phyloP scores from a whole-genome alignment of 35 echinoderm and acorn worm genomes.

The Stichopus chloronotus region DNA sequence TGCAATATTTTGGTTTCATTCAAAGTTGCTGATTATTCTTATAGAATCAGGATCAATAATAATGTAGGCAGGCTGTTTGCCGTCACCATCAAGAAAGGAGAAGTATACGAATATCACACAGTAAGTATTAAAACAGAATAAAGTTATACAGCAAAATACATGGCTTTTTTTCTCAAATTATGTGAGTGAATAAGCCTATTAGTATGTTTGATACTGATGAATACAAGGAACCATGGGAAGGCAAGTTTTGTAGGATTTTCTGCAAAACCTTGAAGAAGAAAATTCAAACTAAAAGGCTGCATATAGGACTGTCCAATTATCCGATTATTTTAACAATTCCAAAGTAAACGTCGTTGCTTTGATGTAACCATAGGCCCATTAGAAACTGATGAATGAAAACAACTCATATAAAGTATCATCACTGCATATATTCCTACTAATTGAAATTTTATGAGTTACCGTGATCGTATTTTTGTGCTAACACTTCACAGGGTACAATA shows the following conservation, averaged over 20 bases:
- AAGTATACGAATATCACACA: conserved; percentile 25
- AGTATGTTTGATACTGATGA: background rate
- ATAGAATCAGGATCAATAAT: conserved; percentile 6
- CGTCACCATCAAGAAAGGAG: background rate
- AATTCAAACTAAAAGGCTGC: no score
- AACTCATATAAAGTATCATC: no score
- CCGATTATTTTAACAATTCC: no score
- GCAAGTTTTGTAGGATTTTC: background rate
- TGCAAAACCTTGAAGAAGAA: no score
- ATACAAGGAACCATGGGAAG: background rate
- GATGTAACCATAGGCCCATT: no score
- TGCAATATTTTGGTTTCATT: background rate
- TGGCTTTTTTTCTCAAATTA: background rate
- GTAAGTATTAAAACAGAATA: background rate
- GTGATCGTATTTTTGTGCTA: no score
- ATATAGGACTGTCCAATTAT: no score
- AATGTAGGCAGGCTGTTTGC: background rate
- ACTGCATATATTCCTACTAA: no score
- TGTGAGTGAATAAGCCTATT: background rate
- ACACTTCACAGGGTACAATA: no score
- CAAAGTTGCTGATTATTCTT: background rate
- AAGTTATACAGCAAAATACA: background rate
- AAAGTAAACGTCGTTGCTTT: no score
- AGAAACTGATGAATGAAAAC: no score
- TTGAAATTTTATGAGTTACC: no score